Percentiles rank a stretch among this genome's conserved stretches.
These are phyloP conservation scores for Eonycteris spelaea DNA, from an alignment of 2,113 vertebrate species.

Conservation along the genomic window DNA sequence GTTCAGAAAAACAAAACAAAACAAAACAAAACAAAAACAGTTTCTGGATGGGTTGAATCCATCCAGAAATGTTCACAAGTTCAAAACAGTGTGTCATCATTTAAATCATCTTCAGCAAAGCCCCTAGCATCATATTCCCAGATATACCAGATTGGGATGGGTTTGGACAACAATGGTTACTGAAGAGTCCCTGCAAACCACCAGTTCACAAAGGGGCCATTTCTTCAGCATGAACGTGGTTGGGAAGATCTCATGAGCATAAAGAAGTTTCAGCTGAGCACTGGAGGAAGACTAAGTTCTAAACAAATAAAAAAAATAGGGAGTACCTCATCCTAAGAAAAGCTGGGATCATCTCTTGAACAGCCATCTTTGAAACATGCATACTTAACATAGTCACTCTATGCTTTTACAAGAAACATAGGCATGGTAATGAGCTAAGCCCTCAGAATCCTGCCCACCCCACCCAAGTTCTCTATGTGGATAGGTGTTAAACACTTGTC, in stretches of 20 bases:
- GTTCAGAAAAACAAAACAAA: background rate
- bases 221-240: background rate
- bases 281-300: background rate
- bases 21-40: background rate
- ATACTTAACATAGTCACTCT: background rate
- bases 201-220: background rate
- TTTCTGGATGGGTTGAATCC: background rate
- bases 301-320: background rate
- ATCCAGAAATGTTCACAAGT: background rate
- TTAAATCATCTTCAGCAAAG: background rate
- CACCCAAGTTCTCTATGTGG: background rate
- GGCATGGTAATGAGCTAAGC: background rate
- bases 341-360: background rate
- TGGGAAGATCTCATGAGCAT: background rate
- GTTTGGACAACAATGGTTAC: background rate
- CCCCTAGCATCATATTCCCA: background rate
- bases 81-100: background rate
- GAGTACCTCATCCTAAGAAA: background rate
- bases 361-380: background rate
- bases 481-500: background rate
- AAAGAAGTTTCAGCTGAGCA: background rate
- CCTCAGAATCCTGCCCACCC: background rate
- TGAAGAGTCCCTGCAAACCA: background rate
- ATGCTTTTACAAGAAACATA: background rate
- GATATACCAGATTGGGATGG: background rate